Conservation (phyloP, 1,140 invertebrate species). For the Dendroctonus valens region DNA sequence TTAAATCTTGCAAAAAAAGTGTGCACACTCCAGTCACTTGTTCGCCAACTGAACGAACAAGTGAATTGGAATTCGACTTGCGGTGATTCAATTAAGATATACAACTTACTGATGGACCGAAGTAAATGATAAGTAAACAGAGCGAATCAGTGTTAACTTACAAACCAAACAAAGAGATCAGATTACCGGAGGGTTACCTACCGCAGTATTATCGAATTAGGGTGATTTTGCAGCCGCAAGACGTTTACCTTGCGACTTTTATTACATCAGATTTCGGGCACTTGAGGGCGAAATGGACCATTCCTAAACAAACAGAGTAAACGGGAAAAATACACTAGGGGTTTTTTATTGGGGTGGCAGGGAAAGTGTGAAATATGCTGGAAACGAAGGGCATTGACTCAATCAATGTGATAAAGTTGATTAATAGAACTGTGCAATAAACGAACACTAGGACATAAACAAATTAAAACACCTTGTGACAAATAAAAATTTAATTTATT, state of each 20-base stretch:
- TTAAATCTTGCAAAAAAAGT: too few relatives aligned
- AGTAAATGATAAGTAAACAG: conserved; percentile 36
- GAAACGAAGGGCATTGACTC: too few relatives aligned
- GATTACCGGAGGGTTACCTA: conserved; percentile 24
- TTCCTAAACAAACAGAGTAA: conserved; percentile 21
- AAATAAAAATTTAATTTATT: too few relatives aligned
- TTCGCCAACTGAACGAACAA: too few relatives aligned
- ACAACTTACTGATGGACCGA: not conserved
- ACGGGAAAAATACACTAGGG: conserved; percentile 9
- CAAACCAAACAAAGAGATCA: conserved; percentile 36
- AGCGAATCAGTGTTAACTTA: conserved; percentile 37
- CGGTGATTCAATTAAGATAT: too few relatives aligned
- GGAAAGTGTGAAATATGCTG: too few relatives aligned
- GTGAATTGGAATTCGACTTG: too few relatives aligned
- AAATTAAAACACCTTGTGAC: too few relatives aligned
- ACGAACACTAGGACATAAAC: too few relatives aligned
- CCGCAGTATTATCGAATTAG: conserved; percentile 35
- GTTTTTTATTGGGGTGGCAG: not conserved
- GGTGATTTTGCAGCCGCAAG: conserved; percentile 4
- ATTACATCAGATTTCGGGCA: conserved; percentile 34
- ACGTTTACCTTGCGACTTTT: conserved; percentile 18
- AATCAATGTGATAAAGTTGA: too few relatives aligned
- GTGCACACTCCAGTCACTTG: too few relatives aligned
- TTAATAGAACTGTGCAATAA: too few relatives aligned
- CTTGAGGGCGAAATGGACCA: conserved; percentile 30